These are phyloP conservation scores for Hesperia comma DNA, from an alignment of 2,888 invertebrate genomes.

Conservation along the genomic window DNA sequence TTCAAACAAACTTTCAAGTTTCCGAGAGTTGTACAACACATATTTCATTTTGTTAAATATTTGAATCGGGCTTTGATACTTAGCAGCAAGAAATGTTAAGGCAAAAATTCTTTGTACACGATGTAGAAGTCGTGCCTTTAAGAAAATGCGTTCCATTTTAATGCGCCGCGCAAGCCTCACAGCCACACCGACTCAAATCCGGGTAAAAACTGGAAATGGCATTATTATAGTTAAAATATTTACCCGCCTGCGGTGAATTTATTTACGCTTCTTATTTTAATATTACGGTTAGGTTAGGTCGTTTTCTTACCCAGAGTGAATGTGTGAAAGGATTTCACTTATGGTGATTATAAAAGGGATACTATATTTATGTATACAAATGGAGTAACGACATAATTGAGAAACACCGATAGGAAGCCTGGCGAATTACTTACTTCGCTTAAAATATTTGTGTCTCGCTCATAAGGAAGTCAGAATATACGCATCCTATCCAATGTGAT, in stretches of 20 bases:
- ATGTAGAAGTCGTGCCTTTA: slow-evolving; percentile 32
- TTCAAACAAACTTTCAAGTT: slow-evolving; percentile 6
- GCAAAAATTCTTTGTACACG: slow-evolving; percentile 32
- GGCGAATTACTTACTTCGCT: not conserved
- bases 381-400: not conserved
- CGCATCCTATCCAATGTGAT: no score
- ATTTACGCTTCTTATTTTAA: slow-evolving; percentile 23
- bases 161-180: slow-evolving; percentile 31
- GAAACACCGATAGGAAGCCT: not conserved
- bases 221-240: slow-evolving; percentile 36
- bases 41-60: slow-evolving; percentile 32
- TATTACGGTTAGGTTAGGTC: not conserved
- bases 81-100: slow-evolving; percentile 32
- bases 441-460: no score
- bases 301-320: slow-evolving; percentile 26
- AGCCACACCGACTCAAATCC: slow-evolving; percentile 27
- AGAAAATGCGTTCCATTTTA: slow-evolving; percentile 37
- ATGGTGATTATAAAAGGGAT: slow-evolving; percentile 17
- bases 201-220: slow-evolving; percentile 34
- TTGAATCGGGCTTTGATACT: slow-evolving; percentile 34
- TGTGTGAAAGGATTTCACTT: slow-evolving; percentile 24
- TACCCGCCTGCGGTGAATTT: slow-evolving; percentile 19
- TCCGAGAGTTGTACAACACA: slow-evolving; percentile 12
- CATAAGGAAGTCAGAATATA: no score
- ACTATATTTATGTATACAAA: not conserved